These are phyloP conservation scores for Teleogryllus oceanicus DNA, from an alignment of 2,888 invertebrate genomes.

Conservation along the genomic window DNA sequence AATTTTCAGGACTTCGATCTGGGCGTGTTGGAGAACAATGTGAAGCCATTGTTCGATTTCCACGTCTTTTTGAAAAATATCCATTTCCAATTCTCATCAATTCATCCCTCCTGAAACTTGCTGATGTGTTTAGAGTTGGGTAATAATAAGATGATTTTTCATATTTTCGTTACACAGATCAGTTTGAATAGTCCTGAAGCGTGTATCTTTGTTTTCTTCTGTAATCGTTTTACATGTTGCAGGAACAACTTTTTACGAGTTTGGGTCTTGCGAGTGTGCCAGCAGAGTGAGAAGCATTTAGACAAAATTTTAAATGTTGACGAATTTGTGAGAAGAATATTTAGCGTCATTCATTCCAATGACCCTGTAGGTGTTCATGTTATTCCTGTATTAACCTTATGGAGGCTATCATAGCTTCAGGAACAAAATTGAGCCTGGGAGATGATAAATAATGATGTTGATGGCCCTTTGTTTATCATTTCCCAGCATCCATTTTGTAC, in stretches of 20 bases:
- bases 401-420: neutral
- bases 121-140: constrained; percentile 88
- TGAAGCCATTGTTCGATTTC: constrained; percentile 94
- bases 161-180: constrained; percentile 11
- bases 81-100: constrained; percentile 97
- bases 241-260: constrained; percentile 87
- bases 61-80: constrained; percentile 91
- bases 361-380: constrained; percentile 63
- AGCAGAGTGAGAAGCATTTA: constrained; percentile 92
- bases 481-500: too few species aligned
- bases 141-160: constrained; percentile 42
- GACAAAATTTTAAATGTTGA: constrained; percentile 95
- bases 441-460: too few species aligned
- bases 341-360: constrained; percentile 93
- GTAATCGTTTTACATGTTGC: constrained; percentile 38
- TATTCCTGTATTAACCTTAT: neutral
- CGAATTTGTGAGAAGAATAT: constrained; percentile 85
- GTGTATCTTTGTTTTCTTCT: neutral
- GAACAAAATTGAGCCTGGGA: too few species aligned
- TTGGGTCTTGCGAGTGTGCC: constrained; percentile 88
- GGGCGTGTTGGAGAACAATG: constrained; percentile 92
- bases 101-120: constrained; percentile 88
- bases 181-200: neutral
- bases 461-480: too few species aligned
- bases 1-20: constrained; percentile 74